phyloP scores from a whole-genome alignment of 2,797 vertebrate species.

The Helostoma temminkii region DNA sequence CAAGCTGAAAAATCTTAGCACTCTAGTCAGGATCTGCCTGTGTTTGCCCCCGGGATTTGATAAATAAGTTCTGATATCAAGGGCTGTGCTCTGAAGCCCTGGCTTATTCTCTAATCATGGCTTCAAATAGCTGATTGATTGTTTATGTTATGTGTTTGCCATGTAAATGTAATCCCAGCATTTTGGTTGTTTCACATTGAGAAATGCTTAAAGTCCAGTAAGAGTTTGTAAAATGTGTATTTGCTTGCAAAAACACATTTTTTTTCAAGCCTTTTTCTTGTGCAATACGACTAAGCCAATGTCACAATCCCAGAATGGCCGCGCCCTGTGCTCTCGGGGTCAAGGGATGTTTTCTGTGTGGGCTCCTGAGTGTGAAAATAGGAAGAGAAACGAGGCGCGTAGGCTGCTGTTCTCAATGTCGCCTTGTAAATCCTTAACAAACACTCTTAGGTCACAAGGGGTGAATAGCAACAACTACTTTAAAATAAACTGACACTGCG shows the following conservation, averaged over 20 bases:
- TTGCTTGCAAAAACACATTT: constrained; percentile 21
- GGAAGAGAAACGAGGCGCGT: constrained; percentile 63
- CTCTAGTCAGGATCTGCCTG: constrained; percentile 52
- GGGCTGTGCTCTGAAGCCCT: constrained; percentile 14
- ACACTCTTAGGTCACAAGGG: constrained; percentile 77
- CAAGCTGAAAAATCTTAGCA: constrained; percentile 59
- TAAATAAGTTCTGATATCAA: constrained; percentile 54
- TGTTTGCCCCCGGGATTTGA: constrained; percentile 64
- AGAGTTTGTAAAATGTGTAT: neutral
- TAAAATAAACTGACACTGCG: constrained; percentile 71
- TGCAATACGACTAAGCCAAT: constrained; percentile 37
- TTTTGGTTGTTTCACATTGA: constrained; percentile 12
- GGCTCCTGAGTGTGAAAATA: constrained; percentile 66
- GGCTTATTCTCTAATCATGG: constrained; percentile 20
- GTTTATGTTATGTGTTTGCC: constrained; percentile 18
- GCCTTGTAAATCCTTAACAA: constrained; percentile 81
- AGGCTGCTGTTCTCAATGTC: constrained; percentile 78
- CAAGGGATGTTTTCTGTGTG: constrained; percentile 55
- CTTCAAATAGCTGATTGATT: constrained; percentile 16
- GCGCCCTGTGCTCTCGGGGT: constrained; percentile 23
- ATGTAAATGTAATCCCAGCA: neutral
- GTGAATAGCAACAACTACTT: constrained; percentile 75
- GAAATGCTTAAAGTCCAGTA: neutral
- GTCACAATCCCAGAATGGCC: constrained; percentile 43
- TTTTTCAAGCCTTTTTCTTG: constrained; percentile 39